Conservation (phyloP, 1,140 invertebrate species). For the Spodoptera frugiperda region DNA sequence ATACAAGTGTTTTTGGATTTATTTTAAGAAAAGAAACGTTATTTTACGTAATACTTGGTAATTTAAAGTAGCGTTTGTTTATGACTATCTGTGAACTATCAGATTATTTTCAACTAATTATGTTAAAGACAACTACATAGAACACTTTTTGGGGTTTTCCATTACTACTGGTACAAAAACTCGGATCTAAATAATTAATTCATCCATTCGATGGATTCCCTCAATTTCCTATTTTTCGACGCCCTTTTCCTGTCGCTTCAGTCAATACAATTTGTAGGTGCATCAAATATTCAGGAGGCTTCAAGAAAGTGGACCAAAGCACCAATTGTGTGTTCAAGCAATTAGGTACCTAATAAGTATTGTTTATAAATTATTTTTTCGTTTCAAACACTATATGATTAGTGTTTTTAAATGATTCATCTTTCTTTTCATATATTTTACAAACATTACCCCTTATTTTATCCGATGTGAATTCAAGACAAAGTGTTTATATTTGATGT, state of each 20-base stretch:
- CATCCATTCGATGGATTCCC: background rate
- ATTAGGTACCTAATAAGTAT: background rate
- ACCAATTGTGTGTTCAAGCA: background rate
- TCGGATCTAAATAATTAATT: background rate
- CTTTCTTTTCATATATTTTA: background rate
- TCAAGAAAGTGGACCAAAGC: background rate
- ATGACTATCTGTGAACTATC: too few relatives aligned
- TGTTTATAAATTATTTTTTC: conserved; percentile 5
- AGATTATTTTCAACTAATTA: too few relatives aligned
- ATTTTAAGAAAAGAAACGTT: background rate
- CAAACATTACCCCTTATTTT: background rate
- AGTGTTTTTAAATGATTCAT: background rate
- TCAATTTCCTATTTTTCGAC: conserved; percentile 1
- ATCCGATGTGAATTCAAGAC: background rate
- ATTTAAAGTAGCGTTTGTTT: too few relatives aligned
- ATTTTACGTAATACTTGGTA: too few relatives aligned
- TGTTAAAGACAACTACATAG: too few relatives aligned
- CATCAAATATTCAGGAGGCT: conserved; percentile 33
- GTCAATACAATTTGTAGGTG: conserved; percentile 30
- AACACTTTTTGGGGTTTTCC: background rate
- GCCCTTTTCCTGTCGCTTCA: conserved; percentile 10
- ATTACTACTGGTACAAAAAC: background rate
- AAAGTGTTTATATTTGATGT: background rate
- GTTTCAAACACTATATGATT: background rate
- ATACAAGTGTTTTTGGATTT: too few relatives aligned